Percentiles rank a stretch among this genome's conserved stretches.
Evolutionary conservation across 2,888 invertebrate species (phyloP).

Genomic region (Leptopterna dolabrata): DNA sequence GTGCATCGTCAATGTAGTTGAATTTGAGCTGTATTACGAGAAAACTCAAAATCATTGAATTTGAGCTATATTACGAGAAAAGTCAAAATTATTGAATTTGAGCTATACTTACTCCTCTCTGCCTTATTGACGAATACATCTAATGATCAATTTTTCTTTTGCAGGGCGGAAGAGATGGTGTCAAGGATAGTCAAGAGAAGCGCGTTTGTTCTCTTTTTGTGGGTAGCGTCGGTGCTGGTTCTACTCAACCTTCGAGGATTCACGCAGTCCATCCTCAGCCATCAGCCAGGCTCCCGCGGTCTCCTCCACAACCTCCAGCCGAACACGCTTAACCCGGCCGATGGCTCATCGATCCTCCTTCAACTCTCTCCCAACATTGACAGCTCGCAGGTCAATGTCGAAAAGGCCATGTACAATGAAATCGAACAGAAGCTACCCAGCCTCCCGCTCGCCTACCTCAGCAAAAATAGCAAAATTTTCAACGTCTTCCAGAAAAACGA

Average conservation of each 20-base stretch:
- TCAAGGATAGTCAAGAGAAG: slow-evolving; percentile 63
- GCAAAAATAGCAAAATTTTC: slow-evolving; percentile 79
- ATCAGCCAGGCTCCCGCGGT: slow-evolving; percentile 68
- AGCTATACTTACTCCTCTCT: too few species aligned
- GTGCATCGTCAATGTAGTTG: too few species aligned
- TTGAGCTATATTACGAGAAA: too few species aligned
- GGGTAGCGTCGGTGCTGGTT: slow-evolving; percentile 63
- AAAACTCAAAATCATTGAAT: too few species aligned
- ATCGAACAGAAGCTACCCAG: slow-evolving; percentile 85
- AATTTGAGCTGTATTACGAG: too few species aligned
- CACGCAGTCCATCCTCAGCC: slow-evolving; percentile 63
- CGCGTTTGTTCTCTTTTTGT: slow-evolving; percentile 63
- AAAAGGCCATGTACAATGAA: slow-evolving; percentile 71
- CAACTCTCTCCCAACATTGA: slow-evolving; percentile 67
- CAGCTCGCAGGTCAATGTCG: slow-evolving; percentile 73
- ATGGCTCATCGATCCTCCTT: slow-evolving; percentile 19
- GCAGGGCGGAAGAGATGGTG: slow-evolving; percentile 62
- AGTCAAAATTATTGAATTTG: too few species aligned
- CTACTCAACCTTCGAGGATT: slow-evolving; percentile 63
- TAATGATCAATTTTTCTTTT: too few species aligned
- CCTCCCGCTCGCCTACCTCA: slow-evolving; percentile 87
- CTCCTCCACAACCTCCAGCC: slow-evolving; percentile 69
- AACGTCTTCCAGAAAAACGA: slow-evolving; percentile 74
- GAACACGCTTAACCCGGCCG: slow-evolving; percentile 67
- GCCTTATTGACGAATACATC: too few species aligned